These are phyloP conservation scores for Aplocera efformata DNA, from an alignment of 2,888 invertebrate species.

Conservation along the genomic window DNA sequence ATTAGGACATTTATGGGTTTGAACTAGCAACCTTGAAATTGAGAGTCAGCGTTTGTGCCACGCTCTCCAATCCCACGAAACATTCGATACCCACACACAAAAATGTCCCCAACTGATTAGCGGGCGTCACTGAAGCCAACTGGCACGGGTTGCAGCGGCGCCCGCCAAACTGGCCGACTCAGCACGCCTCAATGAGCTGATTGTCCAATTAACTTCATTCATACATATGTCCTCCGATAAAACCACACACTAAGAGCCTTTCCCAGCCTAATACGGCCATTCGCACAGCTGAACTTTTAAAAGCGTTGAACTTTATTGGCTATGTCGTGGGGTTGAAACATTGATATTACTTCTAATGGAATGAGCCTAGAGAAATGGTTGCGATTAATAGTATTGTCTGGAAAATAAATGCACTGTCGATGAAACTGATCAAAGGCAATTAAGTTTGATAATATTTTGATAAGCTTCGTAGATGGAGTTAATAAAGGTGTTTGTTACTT, in stretches of 20 bases:
- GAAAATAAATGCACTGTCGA: no score
- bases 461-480: no score
- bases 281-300: constrained; percentile 43
- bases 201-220: constrained; percentile 75
- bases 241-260: constrained; percentile 51
- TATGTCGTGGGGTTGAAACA: constrained; percentile 21
- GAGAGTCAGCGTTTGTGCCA: no score
- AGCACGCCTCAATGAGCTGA: constrained; percentile 67
- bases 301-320: constrained; percentile 42
- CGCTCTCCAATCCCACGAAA: constrained; percentile 39
- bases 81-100: constrained; percentile 23
- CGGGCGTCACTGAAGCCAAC: constrained; percentile 56
- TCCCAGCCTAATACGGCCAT: constrained; percentile 52
- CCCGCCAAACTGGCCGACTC: constrained; percentile 62
- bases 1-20: no score
- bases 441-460: no score
- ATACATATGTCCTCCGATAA: constrained; percentile 55
- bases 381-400: no score
- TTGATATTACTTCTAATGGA: constrained; percentile 15
- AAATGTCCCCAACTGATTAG: constrained; percentile 51
- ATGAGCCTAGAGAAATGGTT: constrained; percentile 12
- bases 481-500: no score
- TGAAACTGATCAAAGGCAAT: no score
- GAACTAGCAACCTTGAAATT: no score
- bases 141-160: constrained; percentile 56